Base-by-base conservation (phyloP, 2,888 invertebrate species). In the Palloptera scutellata region DNA sequence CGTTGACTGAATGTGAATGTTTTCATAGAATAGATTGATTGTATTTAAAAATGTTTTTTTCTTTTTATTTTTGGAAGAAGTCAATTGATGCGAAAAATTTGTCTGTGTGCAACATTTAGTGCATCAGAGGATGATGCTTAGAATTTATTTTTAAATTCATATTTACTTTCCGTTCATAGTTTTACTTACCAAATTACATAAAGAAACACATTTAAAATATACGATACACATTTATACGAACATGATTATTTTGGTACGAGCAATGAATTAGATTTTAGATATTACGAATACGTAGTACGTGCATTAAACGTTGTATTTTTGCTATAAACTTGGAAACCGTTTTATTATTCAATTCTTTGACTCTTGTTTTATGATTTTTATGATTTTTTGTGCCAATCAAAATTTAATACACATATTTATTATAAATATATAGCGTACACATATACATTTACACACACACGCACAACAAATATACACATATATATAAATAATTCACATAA, bases 291-390 rank as follows among this genome's bases (percentile, higher is more conserved):
- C 30, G 30, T 30, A 30, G 30, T 30, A 30, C 30, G 30, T 30
- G 30, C 6, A 30, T 30, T 30, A 30, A 30, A 30, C 2, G 2
- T 30, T 30, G 2, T 30, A 6, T 6, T 30, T 61, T 66, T 61
- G n/a, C n/a, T n/a, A 61, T 66, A 66, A 66, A 61, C 55, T 66
- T 61, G 61, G 66, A 66, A 66, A 66, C 66, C 66, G 61, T 66
- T 66, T 58, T 66, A 42, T 53, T 43, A 55, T 19, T 43, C 42
- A 59, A 41, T n/a, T n/a, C 51, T 30, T 30, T 30, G 30, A 30
- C 6, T 30, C 6, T 30, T 6, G 30, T 30, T 30, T 30, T 30
- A n/a, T n/a, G n/a, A n/a, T n/a, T 53, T 41, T 61, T 51, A 9
- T 19, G 59, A 20, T 30, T 64, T 12, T 58, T 8, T 55, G 55